Evolutionary conservation across 2,113 vertebrate genomes (phyloP).

Genomic region (Hucho hucho): DNA sequence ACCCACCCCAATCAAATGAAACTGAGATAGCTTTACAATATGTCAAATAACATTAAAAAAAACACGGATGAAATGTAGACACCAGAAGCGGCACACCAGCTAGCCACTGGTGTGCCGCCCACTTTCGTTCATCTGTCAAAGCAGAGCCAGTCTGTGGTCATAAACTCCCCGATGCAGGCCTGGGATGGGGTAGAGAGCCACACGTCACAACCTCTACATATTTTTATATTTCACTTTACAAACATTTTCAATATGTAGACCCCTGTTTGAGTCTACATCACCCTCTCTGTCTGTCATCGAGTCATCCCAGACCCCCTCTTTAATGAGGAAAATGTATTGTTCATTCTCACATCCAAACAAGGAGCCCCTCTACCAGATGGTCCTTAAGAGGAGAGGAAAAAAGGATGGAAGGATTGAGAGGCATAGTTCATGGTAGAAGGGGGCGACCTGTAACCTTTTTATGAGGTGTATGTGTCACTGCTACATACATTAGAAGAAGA

Average conservation of each 20-base stretch:
- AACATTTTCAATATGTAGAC: neutral
- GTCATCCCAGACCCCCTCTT: conserved; percentile 8
- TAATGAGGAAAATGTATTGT: conserved; percentile 32
- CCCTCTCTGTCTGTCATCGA: neutral
- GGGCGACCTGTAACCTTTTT: no score
- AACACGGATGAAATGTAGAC: neutral
- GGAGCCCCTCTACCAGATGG: neutral
- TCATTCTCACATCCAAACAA: neutral
- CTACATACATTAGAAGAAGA: no score
- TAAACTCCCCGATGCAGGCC: conserved; percentile 7
- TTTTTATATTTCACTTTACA: conserved; percentile 17
- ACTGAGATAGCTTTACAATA: neutral
- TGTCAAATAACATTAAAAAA: neutral
- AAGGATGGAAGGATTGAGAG: no score
- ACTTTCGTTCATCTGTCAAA: conserved; percentile 28
- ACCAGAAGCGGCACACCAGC: neutral
- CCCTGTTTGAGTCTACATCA: neutral
- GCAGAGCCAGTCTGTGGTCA: no score
- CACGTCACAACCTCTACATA: conserved; percentile 3
- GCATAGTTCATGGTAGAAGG: no score
- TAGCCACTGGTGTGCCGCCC: neutral
- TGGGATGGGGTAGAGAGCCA: conserved; percentile 6
- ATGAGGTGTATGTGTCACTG: no score
- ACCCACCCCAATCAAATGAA: neutral
- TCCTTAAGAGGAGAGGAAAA: no score